Base-by-base conservation (phyloP, 2,888 invertebrate genomes). In the Drosophila nigritarsus region DNA sequence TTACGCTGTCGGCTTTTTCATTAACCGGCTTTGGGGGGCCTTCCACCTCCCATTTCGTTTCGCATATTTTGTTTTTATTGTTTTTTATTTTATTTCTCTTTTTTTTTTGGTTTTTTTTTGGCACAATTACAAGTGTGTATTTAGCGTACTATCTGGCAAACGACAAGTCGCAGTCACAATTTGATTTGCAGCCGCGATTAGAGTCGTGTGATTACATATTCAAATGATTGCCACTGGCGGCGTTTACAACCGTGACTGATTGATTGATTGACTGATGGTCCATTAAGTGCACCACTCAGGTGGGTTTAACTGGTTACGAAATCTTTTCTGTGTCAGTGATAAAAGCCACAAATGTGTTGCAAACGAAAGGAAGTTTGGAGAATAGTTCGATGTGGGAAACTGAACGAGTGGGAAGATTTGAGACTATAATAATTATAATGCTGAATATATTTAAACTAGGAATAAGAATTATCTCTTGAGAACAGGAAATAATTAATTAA, bases 151-250 rank as follows among this genome's bases (percentile, higher is more conserved):
- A 80, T 71, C 69, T 79, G 50, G 67, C 54, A 62, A 51, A 50
- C 69, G 62, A 75, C 76, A 59, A 68, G 62, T 73, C 55, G 73
- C 53, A 74, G 73, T 73, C 79, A 79, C 79, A 84, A 79, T 79
- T 85, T 86, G 84, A 84, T 84, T 84, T 84, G 81, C 78, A 73
- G 70, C 56, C 73, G 60, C 83, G 84, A 87, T 86, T 84, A 86
- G 75, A 72, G 73, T 59, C 82, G 27, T 74, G 49, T 55, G 87
- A 83, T 83, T 87, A 78, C 79, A 83, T 75, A 78, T 87, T 81
- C 78, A 85, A 85, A 83, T 84, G 83, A 75, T 83, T 84, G 84
- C 87, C 84, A 81, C 67, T 84, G 84, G 84, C 83, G 67, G 62
- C 55, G 60, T 71, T 62, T 65, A 48, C 69, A 64, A 68, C 32